Percentiles rank a stretch among this genome's conserved stretches.
phyloP scores from a whole-genome alignment of 2,888 invertebrate genomes.

The Protula sp. region DNA sequence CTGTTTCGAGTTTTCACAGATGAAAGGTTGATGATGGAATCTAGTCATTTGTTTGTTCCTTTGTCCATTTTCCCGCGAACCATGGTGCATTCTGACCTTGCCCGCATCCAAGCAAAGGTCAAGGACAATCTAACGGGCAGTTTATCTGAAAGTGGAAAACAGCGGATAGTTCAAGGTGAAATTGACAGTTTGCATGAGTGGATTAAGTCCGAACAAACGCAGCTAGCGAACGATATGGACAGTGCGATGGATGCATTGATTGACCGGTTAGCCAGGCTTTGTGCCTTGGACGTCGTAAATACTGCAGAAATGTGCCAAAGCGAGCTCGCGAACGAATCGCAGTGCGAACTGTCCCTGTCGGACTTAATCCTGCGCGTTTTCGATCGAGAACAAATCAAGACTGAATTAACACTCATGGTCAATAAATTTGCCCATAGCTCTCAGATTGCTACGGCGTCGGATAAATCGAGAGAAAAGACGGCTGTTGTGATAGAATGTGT shows the following conservation, averaged over 20 bases:
- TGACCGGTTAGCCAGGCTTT: neutral
- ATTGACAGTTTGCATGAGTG: neutral
- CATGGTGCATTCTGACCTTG: slow-evolving; percentile 40
- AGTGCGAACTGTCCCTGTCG: too few relatives aligned
- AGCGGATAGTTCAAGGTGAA: neutral
- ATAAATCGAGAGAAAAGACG: neutral
- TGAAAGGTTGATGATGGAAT: slow-evolving; percentile 24
- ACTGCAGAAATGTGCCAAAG: neutral
- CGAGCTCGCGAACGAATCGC: neutral
- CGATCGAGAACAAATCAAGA: neutral
- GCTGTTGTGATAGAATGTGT: neutral
- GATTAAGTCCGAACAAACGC: neutral
- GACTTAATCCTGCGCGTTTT: neutral
- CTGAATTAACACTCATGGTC: neutral
- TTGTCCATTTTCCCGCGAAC: slow-evolving; percentile 13
- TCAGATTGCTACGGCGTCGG: neutral
- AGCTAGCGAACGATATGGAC: neutral
- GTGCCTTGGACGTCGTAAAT: neutral
- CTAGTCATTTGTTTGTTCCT: slow-evolving; percentile 6
- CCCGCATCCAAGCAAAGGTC: slow-evolving; percentile 54
- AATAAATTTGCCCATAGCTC: neutral
- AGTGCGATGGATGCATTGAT: neutral
- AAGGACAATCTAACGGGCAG: slow-evolving; percentile 64
- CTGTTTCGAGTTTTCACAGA: slow-evolving; percentile 2
- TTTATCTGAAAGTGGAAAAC: slow-evolving; percentile 54